A percentile compares a stretch with the other conserved stretches of the same genome.
Conservation (phyloP, 2,113 vertebrate species). For the Sinocyclocheilus anophthalmus region DNA sequence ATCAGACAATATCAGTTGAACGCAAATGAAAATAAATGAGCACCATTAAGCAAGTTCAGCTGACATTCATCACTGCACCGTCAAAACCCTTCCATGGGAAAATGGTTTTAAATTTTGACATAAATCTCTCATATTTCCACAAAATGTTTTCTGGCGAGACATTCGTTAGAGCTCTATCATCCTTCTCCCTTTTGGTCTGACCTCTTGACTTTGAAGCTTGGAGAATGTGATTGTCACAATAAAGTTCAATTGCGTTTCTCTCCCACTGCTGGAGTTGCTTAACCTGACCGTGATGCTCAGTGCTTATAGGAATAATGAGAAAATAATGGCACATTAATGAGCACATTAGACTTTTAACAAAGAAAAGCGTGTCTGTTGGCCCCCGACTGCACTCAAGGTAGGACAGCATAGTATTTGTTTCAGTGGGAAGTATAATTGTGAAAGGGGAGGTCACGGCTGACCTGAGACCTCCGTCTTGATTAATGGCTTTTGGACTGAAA, state of each 20-base stretch:
- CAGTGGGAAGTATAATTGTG: constrained; percentile 41
- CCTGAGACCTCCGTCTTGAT: constrained; percentile 32
- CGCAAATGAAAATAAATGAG: neutral
- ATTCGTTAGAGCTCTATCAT: neutral
- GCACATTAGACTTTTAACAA: constrained; percentile 21
- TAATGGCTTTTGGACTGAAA: constrained; percentile 33
- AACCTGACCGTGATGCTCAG: neutral
- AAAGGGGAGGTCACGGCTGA: constrained; percentile 47
- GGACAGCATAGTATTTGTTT: constrained; percentile 30
- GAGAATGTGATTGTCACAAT: neutral
- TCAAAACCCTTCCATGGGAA: neutral
- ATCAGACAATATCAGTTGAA: constrained; percentile 10
- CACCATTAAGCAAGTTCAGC: neutral
- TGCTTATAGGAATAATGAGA: constrained; percentile 15
- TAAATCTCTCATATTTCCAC: neutral
- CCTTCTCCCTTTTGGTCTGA: neutral
- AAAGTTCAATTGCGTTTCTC: neutral
- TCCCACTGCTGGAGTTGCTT: neutral
- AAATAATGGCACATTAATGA: constrained; percentile 16
- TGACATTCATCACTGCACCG: neutral
- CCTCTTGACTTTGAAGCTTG: neutral
- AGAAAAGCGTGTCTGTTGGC: neutral
- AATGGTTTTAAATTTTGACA: constrained; percentile 4
- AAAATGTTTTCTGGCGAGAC: neutral
- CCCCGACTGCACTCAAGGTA: neutral